Base-by-base conservation (phyloP, 2,797 vertebrate genomes). In the Chloroceryle inda region DNA sequence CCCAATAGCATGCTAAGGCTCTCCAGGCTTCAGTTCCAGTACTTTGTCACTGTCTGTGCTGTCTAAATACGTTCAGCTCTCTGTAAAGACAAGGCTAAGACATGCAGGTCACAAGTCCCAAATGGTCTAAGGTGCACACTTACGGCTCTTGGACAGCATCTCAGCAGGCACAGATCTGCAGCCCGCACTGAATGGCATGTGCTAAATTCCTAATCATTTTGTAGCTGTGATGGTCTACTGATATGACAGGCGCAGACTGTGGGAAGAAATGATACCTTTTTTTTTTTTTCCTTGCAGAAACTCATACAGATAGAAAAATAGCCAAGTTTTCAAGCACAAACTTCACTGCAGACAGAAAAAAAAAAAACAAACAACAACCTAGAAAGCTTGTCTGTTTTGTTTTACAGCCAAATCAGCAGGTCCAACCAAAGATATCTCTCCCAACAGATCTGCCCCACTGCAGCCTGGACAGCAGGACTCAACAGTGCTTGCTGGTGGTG, bases 51-150 rank as follows among this genome's bases (percentile, higher is more conserved):
- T 53, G 95, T 79, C 31, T 35, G 22, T 89, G n/a, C 22, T 37
- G 8, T 63, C 29, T 59, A 62, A 91, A 87, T 89, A 91, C 69
- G 73, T 79, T 66, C 55, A 55, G 13, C 10, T 85, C 31, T 42
- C 40, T 23, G 2, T 55, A 76, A 84, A 87, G 23, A 16, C 42
- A 49, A 52, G 31, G 21, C 31, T 85, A 81, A 85, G 19, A 37
- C 11, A 20, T 6, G 44, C 1, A 82, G 9, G 5, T 50, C 8
- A 1, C 35, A 42, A 18, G 61, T 90, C 10, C 84, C n/a, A 75
- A 85, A 40, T 3, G 4, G 15, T 62, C 35, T 42, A 37, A 69
- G 9, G 3, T 62, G 13, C 18, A 17, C 0, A 0, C 35, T 72
- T 74, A 49, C 75, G 69, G 20, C 23, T 73, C 27, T 66, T 87